A percentile compares a stretch with the other conserved stretches of the same genome.
phyloP scores from a whole-genome alignment of 2,113 vertebrate genomes.

The Upupa epops region DNA sequence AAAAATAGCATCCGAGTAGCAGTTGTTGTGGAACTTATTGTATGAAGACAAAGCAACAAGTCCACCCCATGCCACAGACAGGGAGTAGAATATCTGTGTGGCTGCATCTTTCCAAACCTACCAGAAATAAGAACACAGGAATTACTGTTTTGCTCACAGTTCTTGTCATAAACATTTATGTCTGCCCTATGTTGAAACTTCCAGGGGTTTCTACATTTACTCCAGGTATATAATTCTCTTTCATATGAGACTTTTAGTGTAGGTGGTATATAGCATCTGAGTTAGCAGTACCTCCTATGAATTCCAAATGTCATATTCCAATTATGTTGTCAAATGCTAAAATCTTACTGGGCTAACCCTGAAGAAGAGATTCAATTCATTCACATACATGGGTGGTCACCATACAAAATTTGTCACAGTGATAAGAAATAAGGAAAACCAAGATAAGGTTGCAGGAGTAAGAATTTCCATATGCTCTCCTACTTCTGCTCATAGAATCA shows the following conservation, averaged over 20 bases:
- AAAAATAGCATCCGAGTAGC: constrained; percentile 86
- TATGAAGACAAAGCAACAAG: constrained; percentile 92
- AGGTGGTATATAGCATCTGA: not conserved
- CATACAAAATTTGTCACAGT: not conserved
- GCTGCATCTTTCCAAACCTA: constrained; percentile 98
- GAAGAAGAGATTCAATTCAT: not conserved
- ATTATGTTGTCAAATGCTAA: not conserved
- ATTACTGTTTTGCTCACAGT: not conserved
- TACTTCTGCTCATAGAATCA: too few relatives aligned
- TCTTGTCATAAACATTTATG: not conserved
- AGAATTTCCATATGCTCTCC: not conserved
- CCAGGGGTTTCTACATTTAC: not conserved
- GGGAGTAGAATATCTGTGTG: constrained; percentile 93
- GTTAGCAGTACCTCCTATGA: not conserved
- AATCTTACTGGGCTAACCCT: not conserved
- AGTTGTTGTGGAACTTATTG: constrained; percentile 94
- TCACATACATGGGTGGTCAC: not conserved
- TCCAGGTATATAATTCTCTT: not conserved
- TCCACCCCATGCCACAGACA: constrained; percentile 90
- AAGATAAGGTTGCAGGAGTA: not conserved
- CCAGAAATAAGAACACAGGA: not conserved
- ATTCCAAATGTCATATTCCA: not conserved
- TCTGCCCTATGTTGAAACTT: not conserved
- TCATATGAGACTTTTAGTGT: not conserved
- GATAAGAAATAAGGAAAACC: not conserved